A percentile compares a stretch with the other conserved stretches of the same genome.
phyloP scores from a whole-genome alignment of 1,140 invertebrate genomes.

The Chrysopa pallens region DNA sequence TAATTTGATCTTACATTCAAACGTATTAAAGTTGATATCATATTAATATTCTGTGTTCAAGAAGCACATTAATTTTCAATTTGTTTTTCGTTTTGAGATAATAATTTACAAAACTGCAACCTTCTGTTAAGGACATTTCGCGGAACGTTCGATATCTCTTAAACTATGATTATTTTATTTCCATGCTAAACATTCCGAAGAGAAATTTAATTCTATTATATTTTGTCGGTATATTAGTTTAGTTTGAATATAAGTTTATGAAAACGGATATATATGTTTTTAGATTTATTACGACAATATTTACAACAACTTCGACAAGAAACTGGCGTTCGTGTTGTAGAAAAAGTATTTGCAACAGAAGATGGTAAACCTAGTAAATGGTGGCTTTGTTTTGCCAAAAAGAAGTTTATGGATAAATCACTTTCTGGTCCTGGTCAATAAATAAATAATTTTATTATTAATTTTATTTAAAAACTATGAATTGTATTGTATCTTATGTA shows the following conservation, averaged over 20 bases:
- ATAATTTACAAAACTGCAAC: too few relatives aligned
- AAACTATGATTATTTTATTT: too few relatives aligned
- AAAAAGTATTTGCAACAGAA: slow-evolving; percentile 77
- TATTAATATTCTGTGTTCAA: too few relatives aligned
- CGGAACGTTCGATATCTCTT: too few relatives aligned
- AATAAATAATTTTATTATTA: slow-evolving; percentile 8
- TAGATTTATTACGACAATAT: slow-evolving; percentile 84
- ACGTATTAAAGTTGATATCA: too few relatives aligned
- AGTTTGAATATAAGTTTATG: too few relatives aligned
- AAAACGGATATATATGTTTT: slow-evolving; percentile 19
- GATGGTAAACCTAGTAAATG: slow-evolving; percentile 96
- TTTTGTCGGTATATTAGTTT: neutral
- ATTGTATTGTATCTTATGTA: too few relatives aligned
- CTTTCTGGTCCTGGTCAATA: slow-evolving; percentile 64
- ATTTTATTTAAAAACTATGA: neutral
- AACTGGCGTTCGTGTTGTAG: slow-evolving; percentile 74
- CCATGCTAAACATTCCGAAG: too few relatives aligned
- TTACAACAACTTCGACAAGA: slow-evolving; percentile 91
- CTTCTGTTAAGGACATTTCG: too few relatives aligned
- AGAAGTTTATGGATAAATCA: slow-evolving; percentile 99
- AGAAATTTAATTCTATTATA: neutral
- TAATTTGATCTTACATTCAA: too few relatives aligned
- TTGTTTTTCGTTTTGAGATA: too few relatives aligned
- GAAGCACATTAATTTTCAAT: too few relatives aligned
- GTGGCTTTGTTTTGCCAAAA: slow-evolving; percentile 99